Conservation (phyloP, 2,113 vertebrate species). For the Hyperopisus bebe region DNA sequence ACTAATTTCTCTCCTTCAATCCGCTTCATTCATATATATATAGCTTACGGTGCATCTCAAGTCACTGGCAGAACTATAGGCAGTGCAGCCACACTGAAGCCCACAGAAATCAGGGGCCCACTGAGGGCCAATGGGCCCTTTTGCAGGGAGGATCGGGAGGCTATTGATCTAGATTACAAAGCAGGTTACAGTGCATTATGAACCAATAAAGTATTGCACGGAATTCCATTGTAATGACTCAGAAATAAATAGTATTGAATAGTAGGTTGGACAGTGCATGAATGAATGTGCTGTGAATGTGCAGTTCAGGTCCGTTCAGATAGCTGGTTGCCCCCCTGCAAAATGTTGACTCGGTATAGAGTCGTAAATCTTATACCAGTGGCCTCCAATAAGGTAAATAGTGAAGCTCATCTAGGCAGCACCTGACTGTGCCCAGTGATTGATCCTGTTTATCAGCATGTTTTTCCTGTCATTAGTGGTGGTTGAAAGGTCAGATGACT, state of each 20-base stretch:
- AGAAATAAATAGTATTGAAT: background rate
- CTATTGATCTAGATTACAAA: background rate
- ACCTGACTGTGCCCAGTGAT: background rate
- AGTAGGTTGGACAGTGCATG: background rate
- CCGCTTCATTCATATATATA: background rate
- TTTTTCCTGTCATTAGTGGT: background rate
- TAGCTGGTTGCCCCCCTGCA: background rate
- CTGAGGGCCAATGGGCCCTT: background rate
- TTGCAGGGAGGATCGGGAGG: background rate
- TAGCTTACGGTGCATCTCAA: background rate
- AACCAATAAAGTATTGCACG: background rate
- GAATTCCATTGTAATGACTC: background rate
- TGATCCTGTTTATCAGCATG: background rate
- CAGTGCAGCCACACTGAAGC: background rate
- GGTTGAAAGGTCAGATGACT: background rate
- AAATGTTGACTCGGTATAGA: background rate
- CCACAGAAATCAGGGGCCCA: background rate
- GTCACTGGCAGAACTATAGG: background rate
- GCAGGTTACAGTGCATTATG: background rate
- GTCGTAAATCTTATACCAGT: background rate
- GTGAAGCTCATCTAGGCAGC: background rate
- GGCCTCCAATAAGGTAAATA: background rate
- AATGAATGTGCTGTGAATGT: background rate
- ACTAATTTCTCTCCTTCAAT: background rate
- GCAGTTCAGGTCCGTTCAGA: background rate